A percentile compares a stretch with the other conserved stretches of the same genome.
Conservation (phyloP, 2,888 invertebrate species). For the Meghimatium bilineatum region DNA sequence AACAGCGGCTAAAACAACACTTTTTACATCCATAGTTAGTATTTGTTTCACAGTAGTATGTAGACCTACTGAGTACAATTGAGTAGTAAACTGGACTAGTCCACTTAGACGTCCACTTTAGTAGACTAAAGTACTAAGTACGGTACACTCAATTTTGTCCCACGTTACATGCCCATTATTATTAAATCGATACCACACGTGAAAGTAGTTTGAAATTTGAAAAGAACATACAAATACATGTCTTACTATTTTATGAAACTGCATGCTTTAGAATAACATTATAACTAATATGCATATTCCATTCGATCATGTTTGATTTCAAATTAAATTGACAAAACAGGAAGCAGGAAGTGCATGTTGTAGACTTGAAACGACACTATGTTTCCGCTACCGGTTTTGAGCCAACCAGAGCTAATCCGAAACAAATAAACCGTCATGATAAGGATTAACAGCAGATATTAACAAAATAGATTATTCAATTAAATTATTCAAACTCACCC, state of each 20-base stretch:
- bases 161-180: too few relatives aligned
- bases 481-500: slow-evolving; percentile 11
- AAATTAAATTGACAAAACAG: slow-evolving; percentile 27
- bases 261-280: not conserved
- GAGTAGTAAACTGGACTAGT: too few relatives aligned
- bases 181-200: too few relatives aligned
- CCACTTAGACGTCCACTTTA: too few relatives aligned
- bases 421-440: not conserved
- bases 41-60: too few relatives aligned
- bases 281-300: not conserved
- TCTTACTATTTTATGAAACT: not conserved
- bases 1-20: too few relatives aligned
- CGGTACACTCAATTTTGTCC: too few relatives aligned
- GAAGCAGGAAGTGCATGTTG: slow-evolving; percentile 43
- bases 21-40: too few relatives aligned
- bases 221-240: not conserved
- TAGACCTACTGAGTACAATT: too few relatives aligned
- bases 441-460: not conserved
- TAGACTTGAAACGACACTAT: not conserved
- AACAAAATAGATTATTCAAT: not conserved
- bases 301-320: not conserved
- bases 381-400: slow-evolving; percentile 45
- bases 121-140: too few relatives aligned
- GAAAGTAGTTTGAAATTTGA: not conserved
- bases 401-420: not conserved